Evolutionary conservation across 2,888 invertebrate species (phyloP), one percentile per base, ranked within the genome.

Genomic region (Psylliodes chrysocephalus): DNA sequence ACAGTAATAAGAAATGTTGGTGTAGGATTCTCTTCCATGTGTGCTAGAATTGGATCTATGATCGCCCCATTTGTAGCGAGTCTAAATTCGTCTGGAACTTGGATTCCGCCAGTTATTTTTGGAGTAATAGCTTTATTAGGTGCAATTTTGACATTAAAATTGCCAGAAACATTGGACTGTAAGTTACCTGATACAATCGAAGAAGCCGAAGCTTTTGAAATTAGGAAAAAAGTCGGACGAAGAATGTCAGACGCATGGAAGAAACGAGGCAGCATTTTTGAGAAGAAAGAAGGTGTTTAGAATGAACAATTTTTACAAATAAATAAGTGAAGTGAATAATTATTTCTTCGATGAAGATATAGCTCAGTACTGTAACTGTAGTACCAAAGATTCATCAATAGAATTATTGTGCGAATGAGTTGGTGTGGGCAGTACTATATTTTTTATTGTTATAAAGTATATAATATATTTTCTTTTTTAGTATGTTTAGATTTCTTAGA

Each of bases 1-100:
- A 96, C 96, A 0, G 91, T 94, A 1, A 90, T 95, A 0, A 86
- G 96, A 25, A 95, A 95, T 77, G 90, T 92, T 38, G 95, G 94
- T 0, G 89, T 96, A 60, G 96, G 96, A 0, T 84, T 92, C 1
- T 90, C 93, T 22, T 95, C 95, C 0, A 92, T 94, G 84, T 88
- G 91, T 64, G 95, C 95, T 0, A 87, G 95, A 74, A 83, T 95
- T 62, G 96, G 96, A 5, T 94, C 94, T 0, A 93, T 95, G 86
- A 73, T 90, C 2, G 93, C 95, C 0, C 95, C 95, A 0, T 92
- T 92, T 74, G 87, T 95, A 1, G 90, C 91, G 1, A 87, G 90
- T n/a, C 78, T 93, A 19, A 77, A 74, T 1, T 68, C 67, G 30
- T 83, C 87, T 0, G 82, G 83, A 60, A 77, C 82, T 0, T 90